Conservation (phyloP, 2,113 vertebrate species). For the Ciconia maguari region DNA sequence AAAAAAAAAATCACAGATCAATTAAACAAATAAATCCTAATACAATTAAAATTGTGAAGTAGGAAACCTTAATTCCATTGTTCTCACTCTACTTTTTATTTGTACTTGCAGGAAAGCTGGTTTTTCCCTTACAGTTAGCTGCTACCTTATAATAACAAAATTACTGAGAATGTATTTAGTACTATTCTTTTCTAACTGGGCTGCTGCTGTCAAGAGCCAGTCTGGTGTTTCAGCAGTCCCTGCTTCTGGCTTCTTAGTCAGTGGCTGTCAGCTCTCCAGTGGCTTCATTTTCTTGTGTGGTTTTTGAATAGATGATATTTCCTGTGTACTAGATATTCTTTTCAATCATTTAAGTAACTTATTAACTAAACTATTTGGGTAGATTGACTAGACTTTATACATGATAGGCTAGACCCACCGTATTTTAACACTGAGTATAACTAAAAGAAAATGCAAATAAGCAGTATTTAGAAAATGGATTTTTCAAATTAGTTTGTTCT, state of each 20-base stretch:
- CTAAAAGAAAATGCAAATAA: background rate
- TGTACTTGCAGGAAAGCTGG: background rate
- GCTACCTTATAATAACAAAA: background rate
- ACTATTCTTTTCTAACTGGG: too few species aligned
- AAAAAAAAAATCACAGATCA: background rate
- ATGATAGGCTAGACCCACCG: accelerated
- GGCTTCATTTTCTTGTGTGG: accelerated
- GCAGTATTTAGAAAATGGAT: background rate
- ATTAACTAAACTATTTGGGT: background rate
- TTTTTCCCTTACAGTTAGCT: background rate
- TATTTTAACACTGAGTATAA: background rate
- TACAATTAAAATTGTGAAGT: background rate
- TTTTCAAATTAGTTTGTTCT: background rate
- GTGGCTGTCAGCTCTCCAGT: background rate
- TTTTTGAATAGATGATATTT: background rate
- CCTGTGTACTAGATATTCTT: background rate
- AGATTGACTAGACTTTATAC: background rate
- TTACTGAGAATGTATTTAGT: accelerated
- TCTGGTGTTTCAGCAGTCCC: background rate
- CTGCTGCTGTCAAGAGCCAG: background rate
- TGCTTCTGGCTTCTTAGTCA: background rate
- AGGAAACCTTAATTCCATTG: background rate
- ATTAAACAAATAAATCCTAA: background rate
- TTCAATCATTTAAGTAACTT: background rate
- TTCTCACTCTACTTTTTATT: background rate